A percentile compares a stretch with the other conserved stretches of the same genome.
phyloP scores from a whole-genome alignment of 2,113 vertebrate species.

The Romanogobio albipinnatus region DNA sequence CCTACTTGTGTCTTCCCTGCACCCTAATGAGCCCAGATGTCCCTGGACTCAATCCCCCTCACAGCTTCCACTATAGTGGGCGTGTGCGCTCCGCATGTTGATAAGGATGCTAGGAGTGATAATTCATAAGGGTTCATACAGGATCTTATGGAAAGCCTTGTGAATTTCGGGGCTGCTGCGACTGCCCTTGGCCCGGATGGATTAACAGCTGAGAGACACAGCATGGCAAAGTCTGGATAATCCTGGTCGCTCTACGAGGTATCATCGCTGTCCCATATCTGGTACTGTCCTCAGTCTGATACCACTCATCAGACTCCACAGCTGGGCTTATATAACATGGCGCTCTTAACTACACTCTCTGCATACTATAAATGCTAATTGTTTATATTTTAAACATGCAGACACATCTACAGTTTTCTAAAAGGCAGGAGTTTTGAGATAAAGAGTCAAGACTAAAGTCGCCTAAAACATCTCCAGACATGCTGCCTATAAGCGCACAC shows the following conservation, averaged over 20 bases:
- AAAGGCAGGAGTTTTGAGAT: neutral
- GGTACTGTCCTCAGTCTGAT: slow-evolving; percentile 32
- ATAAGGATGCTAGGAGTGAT: slow-evolving; percentile 60
- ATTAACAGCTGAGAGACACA: slow-evolving; percentile 55
- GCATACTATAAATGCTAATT: neutral
- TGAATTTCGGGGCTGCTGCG: slow-evolving; percentile 47
- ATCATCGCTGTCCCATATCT: slow-evolving; percentile 11
- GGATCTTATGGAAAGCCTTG: slow-evolving; percentile 19
- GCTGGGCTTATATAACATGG: slow-evolving; percentile 24
- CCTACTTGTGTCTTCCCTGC: slow-evolving; percentile 45
- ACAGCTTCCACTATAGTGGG: slow-evolving; percentile 51
- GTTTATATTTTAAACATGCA: neutral
- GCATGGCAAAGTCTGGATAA: slow-evolving; percentile 50
- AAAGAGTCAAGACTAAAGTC: neutral
- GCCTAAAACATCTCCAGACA: neutral
- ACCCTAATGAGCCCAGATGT: slow-evolving; percentile 42
- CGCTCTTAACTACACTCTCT: neutral
- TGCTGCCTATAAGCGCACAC: neutral
- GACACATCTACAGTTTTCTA: neutral
- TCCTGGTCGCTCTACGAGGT: slow-evolving; percentile 28
- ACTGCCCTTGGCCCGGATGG: slow-evolving; percentile 54
- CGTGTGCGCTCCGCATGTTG: slow-evolving; percentile 57
- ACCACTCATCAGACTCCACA: slow-evolving; percentile 34
- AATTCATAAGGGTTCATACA: slow-evolving; percentile 39
- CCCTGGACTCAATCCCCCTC: slow-evolving; percentile 49